phyloP scores from a whole-genome alignment of 2,797 vertebrate genomes.

The Paedocypris micromegethes region DNA sequence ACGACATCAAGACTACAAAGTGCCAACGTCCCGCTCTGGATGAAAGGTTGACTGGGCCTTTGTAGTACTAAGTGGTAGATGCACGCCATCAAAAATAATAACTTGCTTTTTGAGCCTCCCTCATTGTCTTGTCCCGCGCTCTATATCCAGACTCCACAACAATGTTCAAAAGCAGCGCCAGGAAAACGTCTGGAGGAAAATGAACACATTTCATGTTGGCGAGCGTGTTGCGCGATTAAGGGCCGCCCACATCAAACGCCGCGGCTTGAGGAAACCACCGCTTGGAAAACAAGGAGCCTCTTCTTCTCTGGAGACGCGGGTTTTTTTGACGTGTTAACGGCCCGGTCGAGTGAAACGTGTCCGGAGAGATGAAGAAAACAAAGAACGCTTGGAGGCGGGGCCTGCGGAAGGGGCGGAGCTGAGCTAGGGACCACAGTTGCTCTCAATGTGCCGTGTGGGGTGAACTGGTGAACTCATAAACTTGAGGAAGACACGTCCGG shows the following conservation, averaged over 20 bases:
- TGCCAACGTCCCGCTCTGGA: conserved; percentile 62
- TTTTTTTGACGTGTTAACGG: conserved; percentile 58
- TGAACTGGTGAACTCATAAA: too few relatives aligned
- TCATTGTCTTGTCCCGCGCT: conserved; percentile 59
- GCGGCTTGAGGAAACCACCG: conserved; percentile 66
- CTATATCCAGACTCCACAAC: conserved; percentile 60
- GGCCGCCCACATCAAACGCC: conserved; percentile 70
- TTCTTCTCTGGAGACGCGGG: conserved; percentile 56
- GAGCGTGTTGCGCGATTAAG: conserved; percentile 76
- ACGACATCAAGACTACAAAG: conserved; percentile 70
- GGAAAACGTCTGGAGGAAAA: conserved; percentile 54
- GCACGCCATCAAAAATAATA: conserved; percentile 63
- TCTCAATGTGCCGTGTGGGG: neutral
- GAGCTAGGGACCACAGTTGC: neutral
- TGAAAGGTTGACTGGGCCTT: conserved; percentile 66
- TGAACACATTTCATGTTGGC: conserved; percentile 69
- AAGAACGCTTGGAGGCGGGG: too few relatives aligned
- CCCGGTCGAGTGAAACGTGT: conserved; percentile 57
- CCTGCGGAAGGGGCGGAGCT: too few relatives aligned
- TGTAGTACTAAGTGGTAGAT: conserved; percentile 67
- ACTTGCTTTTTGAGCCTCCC: conserved; percentile 62
- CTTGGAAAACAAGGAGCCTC: conserved; percentile 70
- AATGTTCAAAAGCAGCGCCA: conserved; percentile 61
- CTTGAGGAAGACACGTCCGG: conserved; percentile 41
- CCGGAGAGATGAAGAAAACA: conserved; percentile 56